Conservation (phyloP, 1,140 invertebrate species). For the Scaptomyza graminum region DNA sequence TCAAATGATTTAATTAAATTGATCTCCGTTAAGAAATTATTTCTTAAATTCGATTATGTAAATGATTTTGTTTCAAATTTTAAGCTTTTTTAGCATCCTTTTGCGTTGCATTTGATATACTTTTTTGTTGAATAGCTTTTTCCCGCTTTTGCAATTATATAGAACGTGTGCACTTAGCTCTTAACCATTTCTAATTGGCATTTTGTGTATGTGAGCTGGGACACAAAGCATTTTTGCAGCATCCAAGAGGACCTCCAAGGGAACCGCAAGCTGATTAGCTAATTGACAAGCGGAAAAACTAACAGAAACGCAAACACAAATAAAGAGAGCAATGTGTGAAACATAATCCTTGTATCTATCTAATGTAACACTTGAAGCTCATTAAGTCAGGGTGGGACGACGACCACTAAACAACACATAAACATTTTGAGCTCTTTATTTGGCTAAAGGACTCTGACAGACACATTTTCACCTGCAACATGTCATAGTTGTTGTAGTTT, state of each 20-base stretch:
- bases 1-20: background rate
- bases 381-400: background rate
- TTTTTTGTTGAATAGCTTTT: too few species aligned
- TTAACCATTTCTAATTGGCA: conserved; percentile 14
- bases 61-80: too few species aligned
- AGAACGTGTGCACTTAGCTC: background rate
- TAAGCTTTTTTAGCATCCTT: background rate
- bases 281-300: conserved; percentile 47
- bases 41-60: too few species aligned
- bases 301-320: conserved; percentile 3
- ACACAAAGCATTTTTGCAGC: background rate
- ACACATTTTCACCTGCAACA: conserved; percentile 35
- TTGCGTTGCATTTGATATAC: background rate
- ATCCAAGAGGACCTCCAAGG: conserved; percentile 4
- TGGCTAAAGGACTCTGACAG: conserved; percentile 35
- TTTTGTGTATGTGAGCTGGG: background rate
- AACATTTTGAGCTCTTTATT: conserved; percentile 52
- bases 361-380: conserved; percentile 47
- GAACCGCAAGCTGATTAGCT: conserved; percentile 60
- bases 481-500: conserved; percentile 24
- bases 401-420: conserved; percentile 7
- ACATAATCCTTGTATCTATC: conserved; percentile 49
- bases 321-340: conserved; percentile 25
- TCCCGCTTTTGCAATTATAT: conserved; percentile 12
- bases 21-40: too few species aligned